Evolutionary conservation across 2,113 vertebrate genomes (phyloP).

Genomic region (Semnornis frantzii): DNA sequence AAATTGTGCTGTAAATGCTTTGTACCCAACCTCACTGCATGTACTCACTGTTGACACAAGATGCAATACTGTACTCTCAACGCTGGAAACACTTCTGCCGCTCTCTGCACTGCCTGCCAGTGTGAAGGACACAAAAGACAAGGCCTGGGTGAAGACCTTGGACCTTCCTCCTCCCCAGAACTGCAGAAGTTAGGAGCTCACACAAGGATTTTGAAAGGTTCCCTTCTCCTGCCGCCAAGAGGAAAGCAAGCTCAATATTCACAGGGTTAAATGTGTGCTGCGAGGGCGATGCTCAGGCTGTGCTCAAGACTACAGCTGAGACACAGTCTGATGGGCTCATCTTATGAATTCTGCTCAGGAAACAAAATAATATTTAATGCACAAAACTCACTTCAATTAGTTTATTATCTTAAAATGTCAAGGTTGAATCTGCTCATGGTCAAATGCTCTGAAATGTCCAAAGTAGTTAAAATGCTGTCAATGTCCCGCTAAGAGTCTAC

Average conservation of each 20-base stretch:
- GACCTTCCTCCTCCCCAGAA: background rate
- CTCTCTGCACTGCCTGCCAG: background rate
- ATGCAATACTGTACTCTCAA: background rate
- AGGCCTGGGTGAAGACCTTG: background rate
- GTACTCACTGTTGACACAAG: background rate
- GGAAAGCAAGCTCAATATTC: background rate
- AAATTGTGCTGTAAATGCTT: background rate
- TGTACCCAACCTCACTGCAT: background rate
- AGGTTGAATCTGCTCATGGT: conserved; percentile 58
- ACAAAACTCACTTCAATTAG: conserved; percentile 30
- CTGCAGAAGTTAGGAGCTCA: background rate
- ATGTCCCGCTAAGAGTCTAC: background rate
- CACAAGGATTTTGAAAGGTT: background rate
- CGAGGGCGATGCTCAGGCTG: background rate
- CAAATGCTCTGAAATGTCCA: conserved; percentile 44
- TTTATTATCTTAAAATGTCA: conserved; percentile 67
- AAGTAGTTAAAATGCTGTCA: conserved; percentile 45
- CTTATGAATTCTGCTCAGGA: conserved; percentile 52
- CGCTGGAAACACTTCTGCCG: background rate
- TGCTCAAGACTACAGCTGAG: background rate
- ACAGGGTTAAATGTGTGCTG: background rate
- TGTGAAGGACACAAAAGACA: background rate
- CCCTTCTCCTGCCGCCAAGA: background rate
- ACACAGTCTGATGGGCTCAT: background rate
- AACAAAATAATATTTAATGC: conserved; percentile 71